phyloP scores from a whole-genome alignment of 2,888 invertebrate genomes.

The Chloroclystis v-ata region DNA sequence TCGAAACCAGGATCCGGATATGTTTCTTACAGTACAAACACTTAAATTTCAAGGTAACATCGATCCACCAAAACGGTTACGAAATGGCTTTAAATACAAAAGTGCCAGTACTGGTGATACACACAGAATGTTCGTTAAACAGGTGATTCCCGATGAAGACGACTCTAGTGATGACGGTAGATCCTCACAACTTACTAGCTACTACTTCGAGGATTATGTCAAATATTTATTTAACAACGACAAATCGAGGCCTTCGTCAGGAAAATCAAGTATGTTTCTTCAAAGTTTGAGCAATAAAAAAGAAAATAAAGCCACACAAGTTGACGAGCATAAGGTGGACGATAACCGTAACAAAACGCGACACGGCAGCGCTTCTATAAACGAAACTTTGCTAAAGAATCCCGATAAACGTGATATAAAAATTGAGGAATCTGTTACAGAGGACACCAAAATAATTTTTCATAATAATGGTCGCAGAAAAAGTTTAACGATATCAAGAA shows the following conservation, averaged over 20 bases:
- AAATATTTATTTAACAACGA: conserved; percentile 57
- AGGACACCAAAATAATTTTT: conserved; percentile 54
- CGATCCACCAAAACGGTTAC: conserved; percentile 45
- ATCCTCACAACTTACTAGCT: conserved; percentile 53
- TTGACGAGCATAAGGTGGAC: conserved; percentile 33
- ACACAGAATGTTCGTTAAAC: conserved; percentile 69
- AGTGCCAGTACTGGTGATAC: conserved; percentile 41
- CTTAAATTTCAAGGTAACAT: conserved; percentile 58
- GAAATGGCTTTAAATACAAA: conserved; percentile 65
- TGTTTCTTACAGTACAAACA: conserved; percentile 64
- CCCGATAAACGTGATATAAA: conserved; percentile 23
- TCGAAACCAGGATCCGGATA: conserved; percentile 36
- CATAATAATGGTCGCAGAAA: conserved; percentile 58
- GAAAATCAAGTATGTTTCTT: conserved; percentile 51
- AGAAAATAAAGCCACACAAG: conserved; percentile 51
- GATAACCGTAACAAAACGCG: conserved; percentile 35
- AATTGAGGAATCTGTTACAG: conserved; percentile 30
- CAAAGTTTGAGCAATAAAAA: conserved; percentile 42
- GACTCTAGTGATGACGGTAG: conserved; percentile 43
- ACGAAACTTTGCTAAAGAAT: conserved; percentile 30
- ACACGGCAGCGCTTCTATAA: conserved; percentile 32
- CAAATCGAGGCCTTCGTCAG: conserved; percentile 54
- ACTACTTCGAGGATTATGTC: conserved; percentile 62
- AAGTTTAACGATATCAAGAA: conserved; percentile 66
- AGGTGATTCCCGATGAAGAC: conserved; percentile 46